Evolutionary conservation across 2,888 invertebrate genomes (phyloP).

Genomic region (Epistrophe eligans): DNA sequence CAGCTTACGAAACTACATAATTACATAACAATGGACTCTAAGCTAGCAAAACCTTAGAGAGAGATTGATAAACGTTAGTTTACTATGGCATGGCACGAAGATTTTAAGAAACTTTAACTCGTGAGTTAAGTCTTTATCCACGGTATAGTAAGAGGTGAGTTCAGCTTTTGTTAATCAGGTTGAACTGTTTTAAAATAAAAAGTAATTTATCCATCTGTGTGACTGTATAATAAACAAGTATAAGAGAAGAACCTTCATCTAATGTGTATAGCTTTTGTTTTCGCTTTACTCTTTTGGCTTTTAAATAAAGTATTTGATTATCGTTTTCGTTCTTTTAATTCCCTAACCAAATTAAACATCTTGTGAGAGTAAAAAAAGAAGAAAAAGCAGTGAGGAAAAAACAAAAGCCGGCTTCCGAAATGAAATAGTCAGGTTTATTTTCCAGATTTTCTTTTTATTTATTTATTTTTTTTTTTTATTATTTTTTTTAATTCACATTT

Average conservation of each 20-base stretch:
- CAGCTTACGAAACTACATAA: no score
- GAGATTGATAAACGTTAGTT: no score
- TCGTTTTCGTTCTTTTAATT: conserved; percentile 64
- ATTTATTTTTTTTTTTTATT: conserved; percentile 48
- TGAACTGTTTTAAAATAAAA: neutral
- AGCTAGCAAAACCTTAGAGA: no score
- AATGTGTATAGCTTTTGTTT: conserved; percentile 45
- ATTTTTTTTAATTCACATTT: conserved; percentile 38
- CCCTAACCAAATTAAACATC: conserved; percentile 74
- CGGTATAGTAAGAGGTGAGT: no score
- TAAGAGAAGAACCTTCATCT: neutral
- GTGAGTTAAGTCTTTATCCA: no score
- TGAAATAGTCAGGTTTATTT: conserved; percentile 70
- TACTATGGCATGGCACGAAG: no score
- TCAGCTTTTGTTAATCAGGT: no score
- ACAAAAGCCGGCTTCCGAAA: conserved; percentile 71
- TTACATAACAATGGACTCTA: no score
- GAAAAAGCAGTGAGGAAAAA: conserved; percentile 35
- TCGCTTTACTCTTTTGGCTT: conserved; percentile 51
- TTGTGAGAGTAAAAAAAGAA: conserved; percentile 27
- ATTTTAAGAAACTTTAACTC: no score
- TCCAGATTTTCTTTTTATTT: conserved; percentile 58
- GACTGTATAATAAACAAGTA: conserved; percentile 47
- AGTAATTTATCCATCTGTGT: neutral
- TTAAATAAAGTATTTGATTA: conserved; percentile 64